phyloP scores from a whole-genome alignment of 2,888 invertebrate species.

The Aethes cnicana region DNA sequence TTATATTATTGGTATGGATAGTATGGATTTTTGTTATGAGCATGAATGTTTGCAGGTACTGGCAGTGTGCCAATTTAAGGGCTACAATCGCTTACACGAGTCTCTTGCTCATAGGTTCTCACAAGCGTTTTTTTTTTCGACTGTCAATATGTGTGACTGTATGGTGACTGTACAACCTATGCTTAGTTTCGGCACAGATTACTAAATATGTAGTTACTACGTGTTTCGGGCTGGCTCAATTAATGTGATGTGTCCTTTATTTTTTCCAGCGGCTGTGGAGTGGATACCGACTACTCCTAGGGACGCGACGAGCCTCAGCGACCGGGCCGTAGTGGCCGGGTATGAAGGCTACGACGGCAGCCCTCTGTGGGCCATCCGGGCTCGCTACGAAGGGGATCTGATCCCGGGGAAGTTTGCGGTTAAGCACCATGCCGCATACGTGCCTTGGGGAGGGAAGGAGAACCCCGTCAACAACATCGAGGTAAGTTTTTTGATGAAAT shows the following conservation, averaged over 20 bases:
- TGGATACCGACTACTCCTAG: constrained; percentile 59
- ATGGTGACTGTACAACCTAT: no score
- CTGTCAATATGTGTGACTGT: no score
- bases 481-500: constrained; percentile 42
- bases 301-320: constrained; percentile 48
- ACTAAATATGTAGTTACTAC: no score
- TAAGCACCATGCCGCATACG: constrained; percentile 66
- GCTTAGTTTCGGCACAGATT: no score
- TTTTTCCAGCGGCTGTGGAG: constrained; percentile 59
- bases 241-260: not conserved
- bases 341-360: constrained; percentile 71
- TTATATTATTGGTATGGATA: no score
- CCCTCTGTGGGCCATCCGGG: constrained; percentile 72
- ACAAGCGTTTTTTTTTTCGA: no score
- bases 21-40: no score
- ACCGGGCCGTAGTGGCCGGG: constrained; percentile 68
- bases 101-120: no score
- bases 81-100: no score
- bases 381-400: constrained; percentile 61
- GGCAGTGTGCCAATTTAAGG: no score
- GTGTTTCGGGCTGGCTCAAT: no score
- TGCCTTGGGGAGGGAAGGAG: constrained; percentile 69
- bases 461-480: constrained; percentile 60
- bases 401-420: constrained; percentile 72
- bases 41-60: no score